phyloP scores from a whole-genome alignment of 2,113 vertebrate species.

The Bujurquina vittata region DNA sequence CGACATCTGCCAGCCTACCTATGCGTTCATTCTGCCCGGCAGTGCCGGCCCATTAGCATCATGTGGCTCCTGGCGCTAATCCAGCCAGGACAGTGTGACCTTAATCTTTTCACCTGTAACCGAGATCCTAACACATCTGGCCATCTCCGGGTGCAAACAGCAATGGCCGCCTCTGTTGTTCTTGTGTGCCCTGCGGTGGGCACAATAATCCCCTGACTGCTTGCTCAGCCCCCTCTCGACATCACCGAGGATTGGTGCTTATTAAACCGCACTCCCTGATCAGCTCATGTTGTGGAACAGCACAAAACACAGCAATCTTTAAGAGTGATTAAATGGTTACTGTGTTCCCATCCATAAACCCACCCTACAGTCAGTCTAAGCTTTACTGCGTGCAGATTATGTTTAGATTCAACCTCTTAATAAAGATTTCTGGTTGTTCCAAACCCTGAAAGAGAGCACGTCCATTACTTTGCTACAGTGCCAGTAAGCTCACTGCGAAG shows the following conservation, averaged over 20 bases:
- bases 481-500: background rate
- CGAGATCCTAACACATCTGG: constrained; percentile 65
- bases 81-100: constrained; percentile 69
- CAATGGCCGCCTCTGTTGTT: constrained; percentile 7
- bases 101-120: constrained; percentile 67
- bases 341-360: background rate
- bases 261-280: constrained; percentile 51
- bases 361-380: background rate
- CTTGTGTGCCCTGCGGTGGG: constrained; percentile 3
- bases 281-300: constrained; percentile 37
- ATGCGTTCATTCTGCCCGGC: constrained; percentile 24
- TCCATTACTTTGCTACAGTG: background rate
- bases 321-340: constrained; percentile 9
- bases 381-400: background rate
- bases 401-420: background rate
- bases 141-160: constrained; percentile 30
- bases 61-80: constrained; percentile 62
- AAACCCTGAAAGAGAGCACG: background rate
- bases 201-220: constrained; percentile 39
- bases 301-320: constrained; percentile 7
- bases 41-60: constrained; percentile 68
- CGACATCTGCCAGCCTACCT: constrained; percentile 57
- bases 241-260: constrained; percentile 36
- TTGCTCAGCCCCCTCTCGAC: constrained; percentile 30
- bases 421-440: background rate